These are phyloP conservation scores for Limonius californicus DNA, from an alignment of 1,140 invertebrate species.

Conservation along the genomic window DNA sequence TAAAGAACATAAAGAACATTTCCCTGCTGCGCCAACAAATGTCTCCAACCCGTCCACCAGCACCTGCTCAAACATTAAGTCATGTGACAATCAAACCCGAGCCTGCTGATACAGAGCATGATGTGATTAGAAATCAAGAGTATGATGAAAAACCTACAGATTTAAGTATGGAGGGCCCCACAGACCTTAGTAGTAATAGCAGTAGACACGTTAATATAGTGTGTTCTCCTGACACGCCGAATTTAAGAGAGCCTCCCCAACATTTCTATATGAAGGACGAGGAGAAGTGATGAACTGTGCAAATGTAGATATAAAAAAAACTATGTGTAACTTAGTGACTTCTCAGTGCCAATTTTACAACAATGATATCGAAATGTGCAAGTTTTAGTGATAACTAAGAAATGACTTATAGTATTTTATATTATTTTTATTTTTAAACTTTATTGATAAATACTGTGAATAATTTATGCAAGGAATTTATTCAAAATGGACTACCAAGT, in stretches of 20 bases:
- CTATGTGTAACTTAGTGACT: constrained; percentile 12
- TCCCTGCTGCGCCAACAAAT: constrained; percentile 82
- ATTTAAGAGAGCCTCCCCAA: constrained; percentile 23
- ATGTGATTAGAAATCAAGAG: constrained; percentile 33
- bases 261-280: constrained; percentile 34
- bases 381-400: constrained; percentile 24
- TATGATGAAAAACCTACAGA: constrained; percentile 54
- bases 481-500: neutral
- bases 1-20: constrained; percentile 92
- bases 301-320: constrained; percentile 4
- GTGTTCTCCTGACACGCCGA: constrained; percentile 44
- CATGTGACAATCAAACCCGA: constrained; percentile 41
- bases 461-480: constrained; percentile 4
- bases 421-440: constrained; percentile 16
- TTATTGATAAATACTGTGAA: constrained; percentile 4
- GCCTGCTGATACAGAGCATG: constrained; percentile 34
- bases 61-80: constrained; percentile 23
- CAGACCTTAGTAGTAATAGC: constrained; percentile 40
- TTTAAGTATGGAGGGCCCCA: constrained; percentile 49
- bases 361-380: neutral
- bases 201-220: constrained; percentile 41
- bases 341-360: constrained; percentile 27
- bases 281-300: constrained; percentile 25
- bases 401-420: constrained; percentile 6
- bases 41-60: constrained; percentile 57